phyloP scores from a whole-genome alignment of 2,888 invertebrate species.

The Nesidiocoris tenuis region DNA sequence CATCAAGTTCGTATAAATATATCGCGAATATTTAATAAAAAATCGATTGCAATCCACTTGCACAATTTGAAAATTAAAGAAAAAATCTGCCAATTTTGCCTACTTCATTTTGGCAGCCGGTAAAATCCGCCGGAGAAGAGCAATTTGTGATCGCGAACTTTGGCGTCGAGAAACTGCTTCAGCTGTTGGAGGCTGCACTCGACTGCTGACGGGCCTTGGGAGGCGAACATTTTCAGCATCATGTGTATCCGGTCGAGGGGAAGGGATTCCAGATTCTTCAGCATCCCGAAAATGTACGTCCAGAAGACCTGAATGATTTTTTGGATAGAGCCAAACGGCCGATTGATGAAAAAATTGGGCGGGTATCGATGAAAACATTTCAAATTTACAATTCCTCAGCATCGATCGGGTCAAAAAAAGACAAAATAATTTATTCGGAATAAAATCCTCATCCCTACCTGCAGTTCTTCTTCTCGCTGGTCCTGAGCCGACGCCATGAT shows the following conservation, averaged over 20 bases:
- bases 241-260: constrained; percentile 91
- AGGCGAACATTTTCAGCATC: constrained; percentile 95
- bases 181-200: constrained; percentile 88
- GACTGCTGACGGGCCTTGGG: constrained; percentile 81
- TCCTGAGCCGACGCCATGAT: constrained; percentile 93
- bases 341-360: no score
- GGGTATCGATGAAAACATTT: no score
- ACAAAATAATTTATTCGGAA: no score
- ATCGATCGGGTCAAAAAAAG: no score
- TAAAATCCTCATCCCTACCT: no score
- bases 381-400: no score
- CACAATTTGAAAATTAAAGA: no score
- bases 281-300: constrained; percentile 96
- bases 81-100: no score
- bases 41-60: no score
- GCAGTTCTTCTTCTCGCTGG: constrained; percentile 89
- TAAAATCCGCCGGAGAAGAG: constrained; percentile 84
- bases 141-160: constrained; percentile 87
- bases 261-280: constrained; percentile 89
- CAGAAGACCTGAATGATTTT: constrained; percentile 79
- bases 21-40: no score
- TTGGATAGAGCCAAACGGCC: no score
- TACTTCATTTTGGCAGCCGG: constrained; percentile 78
- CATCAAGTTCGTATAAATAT: no score
- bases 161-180: constrained; percentile 84